Evolutionary conservation across 2,888 invertebrate species (phyloP), one percentile per base, ranked within the genome.

Genomic region (Brachypalpus laphriformis): DNA sequence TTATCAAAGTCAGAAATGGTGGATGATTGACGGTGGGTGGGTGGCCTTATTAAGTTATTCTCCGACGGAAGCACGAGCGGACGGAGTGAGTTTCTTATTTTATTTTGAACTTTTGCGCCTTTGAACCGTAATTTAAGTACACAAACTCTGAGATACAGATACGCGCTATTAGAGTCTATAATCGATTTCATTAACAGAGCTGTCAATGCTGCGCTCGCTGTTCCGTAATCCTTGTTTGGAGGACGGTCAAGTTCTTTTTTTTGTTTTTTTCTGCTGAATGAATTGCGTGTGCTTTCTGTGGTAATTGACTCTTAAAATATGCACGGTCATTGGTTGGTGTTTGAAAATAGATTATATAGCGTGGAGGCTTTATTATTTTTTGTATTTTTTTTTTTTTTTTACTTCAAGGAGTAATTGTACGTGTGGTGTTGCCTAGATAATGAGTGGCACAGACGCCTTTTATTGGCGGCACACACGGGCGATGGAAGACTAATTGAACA

Each of bases 301-400:
- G 59, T 74, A 66, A 74, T 80, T 74, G 74, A 80, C 74, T 80
- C 65, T 59, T 74, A 25, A 80, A 74, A 57, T 80, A 74, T 74
- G 65, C 74, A 66, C 37, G 51, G 65, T 16, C 72, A 72, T 59
- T 59, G 25, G 28, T 37, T 80, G 51, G 18, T 80, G 66, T 59
- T 66, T 61, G 59, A 16, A 74, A 74, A 74, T 59, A 40, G 49
- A 74, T 78, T 80, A 74, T 8, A 74, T 11, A 18, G 18, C 42
- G 51, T 8, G 34, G 47, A 37, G 16, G 47, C 49, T 47, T 57
- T 51, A 45, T 16, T 51, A 25, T n/a, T 9, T n/a, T 25, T 45
- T 45, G n/a, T 22, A 28, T 51, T 51, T n/a, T 9, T n/a, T 25
- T 45, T 45, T 22, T 22, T 59, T 22, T n/a, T n/a, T n/a, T n/a